Base-by-base conservation (phyloP, 2,113 vertebrate species). In the Orientallactaga bullata region DNA sequence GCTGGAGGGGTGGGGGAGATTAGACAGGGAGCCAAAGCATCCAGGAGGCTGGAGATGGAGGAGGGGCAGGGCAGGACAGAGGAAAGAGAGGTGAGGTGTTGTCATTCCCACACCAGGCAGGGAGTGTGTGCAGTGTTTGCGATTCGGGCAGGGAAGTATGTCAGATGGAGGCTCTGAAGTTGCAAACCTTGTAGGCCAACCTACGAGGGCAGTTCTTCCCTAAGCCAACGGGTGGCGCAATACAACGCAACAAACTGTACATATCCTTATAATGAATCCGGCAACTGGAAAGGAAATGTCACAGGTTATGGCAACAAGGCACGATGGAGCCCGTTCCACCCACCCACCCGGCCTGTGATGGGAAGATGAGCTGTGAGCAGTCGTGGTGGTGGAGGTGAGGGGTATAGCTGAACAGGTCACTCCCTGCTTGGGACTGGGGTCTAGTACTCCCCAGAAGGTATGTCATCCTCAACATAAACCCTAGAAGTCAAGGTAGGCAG, bases 131-230 rank as follows among this genome's bases (percentile, higher is more conserved):
- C 94, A 89, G 79, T 88, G 32, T 91, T 79, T 95, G 97, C 96
- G 35, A 42, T 96, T 86, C 1, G 9, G 73, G 88, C 93, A 74
- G 86, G 96, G 97, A 92, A 94, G 94, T 96, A 96, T 95, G 97
- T 97, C 87, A 60, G 97, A 97, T 98, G 98, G 97, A 97, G 97
- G 98, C 98, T 98, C 98, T 97, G 98, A 97, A 98, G 97, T 98
- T 98, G 98, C 99, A 99, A 99, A 99, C 99, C 99, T 99, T 99
- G 99, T 99, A 99, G 97, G 99, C 99, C 99, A 99, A 99, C 99
- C 99, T 99, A 98, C 99, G 99, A 98, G 99, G 99, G 98, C 99
- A 99, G 98, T 99, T 99, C 99, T 99, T 99, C 96, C 99, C 99
- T 99, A 99, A 99, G 99, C 99, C 99, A 98, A 99, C 98, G 94